Evolutionary conservation across 2,113 vertebrate species (phyloP).

Genomic region (Austrofundulus limnaeus): DNA sequence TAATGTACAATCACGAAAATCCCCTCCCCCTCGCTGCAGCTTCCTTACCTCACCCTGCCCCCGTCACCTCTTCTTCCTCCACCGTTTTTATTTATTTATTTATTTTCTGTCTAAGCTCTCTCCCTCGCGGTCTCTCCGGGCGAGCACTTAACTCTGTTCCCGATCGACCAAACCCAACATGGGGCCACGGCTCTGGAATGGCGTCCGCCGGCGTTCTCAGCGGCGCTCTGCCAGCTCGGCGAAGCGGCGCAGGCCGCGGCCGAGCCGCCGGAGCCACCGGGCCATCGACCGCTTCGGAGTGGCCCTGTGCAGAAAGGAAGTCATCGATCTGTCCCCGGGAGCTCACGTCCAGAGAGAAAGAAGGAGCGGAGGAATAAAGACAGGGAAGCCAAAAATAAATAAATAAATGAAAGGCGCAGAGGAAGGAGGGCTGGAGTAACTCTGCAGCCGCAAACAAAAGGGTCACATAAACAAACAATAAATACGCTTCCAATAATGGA

Average conservation of each 20-base stretch:
- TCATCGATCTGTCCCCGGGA: slow-evolving; percentile 79
- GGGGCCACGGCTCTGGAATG: slow-evolving; percentile 68
- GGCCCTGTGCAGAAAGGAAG: slow-evolving; percentile 78
- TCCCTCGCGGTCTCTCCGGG: slow-evolving; percentile 67
- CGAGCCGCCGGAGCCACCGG: slow-evolving; percentile 65
- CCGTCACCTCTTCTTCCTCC: slow-evolving; percentile 34
- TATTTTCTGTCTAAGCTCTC: slow-evolving; percentile 55
- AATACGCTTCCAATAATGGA: slow-evolving; percentile 72
- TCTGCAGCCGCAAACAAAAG: slow-evolving; percentile 73
- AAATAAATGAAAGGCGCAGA: slow-evolving; percentile 64
- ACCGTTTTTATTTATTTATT: slow-evolving; percentile 46
- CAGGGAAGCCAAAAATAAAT: slow-evolving; percentile 25
- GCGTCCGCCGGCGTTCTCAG: slow-evolving; percentile 63
- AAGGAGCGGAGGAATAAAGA: slow-evolving; percentile 42
- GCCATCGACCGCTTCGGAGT: slow-evolving; percentile 82
- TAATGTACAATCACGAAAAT: slow-evolving; percentile 32
- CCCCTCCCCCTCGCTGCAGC: slow-evolving; percentile 24
- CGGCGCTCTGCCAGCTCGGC: slow-evolving; percentile 72
- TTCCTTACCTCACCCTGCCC: slow-evolving; percentile 32
- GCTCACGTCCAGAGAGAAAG: slow-evolving; percentile 53
- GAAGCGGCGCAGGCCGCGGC: slow-evolving; percentile 57
- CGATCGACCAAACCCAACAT: slow-evolving; percentile 74
- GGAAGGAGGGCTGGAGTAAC: slow-evolving; percentile 68
- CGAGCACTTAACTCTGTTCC: slow-evolving; percentile 80
- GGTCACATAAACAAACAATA: slow-evolving; percentile 76